A percentile compares a stretch with the other conserved stretches of the same genome.
phyloP scores from a whole-genome alignment of 2,888 invertebrate species.

The Hyppa rectilinea region DNA sequence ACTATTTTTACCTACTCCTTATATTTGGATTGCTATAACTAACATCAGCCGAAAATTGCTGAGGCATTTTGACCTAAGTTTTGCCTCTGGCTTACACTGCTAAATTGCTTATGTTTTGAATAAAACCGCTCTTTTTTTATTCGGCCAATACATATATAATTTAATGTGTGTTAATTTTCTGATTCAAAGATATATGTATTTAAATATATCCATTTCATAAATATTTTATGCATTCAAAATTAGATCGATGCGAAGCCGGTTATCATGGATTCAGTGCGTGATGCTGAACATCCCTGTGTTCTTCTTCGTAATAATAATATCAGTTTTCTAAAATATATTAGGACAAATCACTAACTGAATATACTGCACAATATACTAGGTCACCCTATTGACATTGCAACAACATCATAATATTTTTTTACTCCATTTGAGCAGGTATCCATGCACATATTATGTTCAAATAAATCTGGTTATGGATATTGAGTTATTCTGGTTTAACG shows the following conservation, averaged over 20 bases:
- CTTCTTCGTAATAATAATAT: background rate
- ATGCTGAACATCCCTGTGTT: too few relatives aligned
- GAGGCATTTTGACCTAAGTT: too few relatives aligned
- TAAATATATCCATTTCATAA: too few relatives aligned
- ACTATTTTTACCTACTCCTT: background rate
- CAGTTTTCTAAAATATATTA: background rate
- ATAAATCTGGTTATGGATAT: conserved; percentile 10
- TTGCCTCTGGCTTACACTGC: too few relatives aligned
- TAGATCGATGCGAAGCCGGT: too few relatives aligned
- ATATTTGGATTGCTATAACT: background rate
- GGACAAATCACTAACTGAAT: background rate
- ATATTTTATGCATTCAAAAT: background rate
- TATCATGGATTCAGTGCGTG: too few relatives aligned
- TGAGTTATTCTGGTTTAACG: background rate
- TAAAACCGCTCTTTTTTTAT: too few relatives aligned
- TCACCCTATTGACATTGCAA: conserved; percentile 14
- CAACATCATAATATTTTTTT: conserved; percentile 7
- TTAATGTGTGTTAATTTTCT: background rate
- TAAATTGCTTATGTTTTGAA: too few relatives aligned
- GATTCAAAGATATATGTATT: background rate
- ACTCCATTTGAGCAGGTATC: background rate
- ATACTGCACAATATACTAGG: background rate
- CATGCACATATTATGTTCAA: too few relatives aligned
- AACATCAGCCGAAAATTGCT: background rate
- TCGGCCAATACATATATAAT: too few relatives aligned